Conservation (phyloP, 2,113 vertebrate species). For the Hyperopisus bebe region DNA sequence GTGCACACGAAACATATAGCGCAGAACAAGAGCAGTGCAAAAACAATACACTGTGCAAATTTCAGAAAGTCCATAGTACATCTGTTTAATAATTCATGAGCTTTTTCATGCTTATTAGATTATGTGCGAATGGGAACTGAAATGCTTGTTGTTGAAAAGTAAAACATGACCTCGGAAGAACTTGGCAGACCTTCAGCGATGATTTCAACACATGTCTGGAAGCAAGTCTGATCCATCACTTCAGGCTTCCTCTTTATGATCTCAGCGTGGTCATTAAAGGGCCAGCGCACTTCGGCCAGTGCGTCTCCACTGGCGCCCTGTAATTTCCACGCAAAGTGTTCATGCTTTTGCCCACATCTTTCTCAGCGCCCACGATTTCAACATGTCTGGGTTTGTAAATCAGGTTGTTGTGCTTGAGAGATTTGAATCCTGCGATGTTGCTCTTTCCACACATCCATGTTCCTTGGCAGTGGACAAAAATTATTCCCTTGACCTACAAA, state of each 20-base stretch:
- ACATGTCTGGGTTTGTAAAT: not conserved
- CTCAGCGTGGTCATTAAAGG: not conserved
- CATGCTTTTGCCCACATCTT: not conserved
- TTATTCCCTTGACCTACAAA: not conserved
- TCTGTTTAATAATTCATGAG: not conserved
- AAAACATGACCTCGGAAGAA: not conserved
- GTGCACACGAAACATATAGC: not conserved
- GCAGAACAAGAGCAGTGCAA: not conserved
- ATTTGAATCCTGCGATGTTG: not conserved
- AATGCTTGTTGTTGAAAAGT: not conserved
- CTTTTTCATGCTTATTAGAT: not conserved
- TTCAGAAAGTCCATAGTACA: not conserved
- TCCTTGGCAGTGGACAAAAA: not conserved
- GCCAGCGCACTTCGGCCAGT: not conserved
- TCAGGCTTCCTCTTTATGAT: not conserved
- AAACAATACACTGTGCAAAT: not conserved
- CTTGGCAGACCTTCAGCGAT: slow-evolving; percentile 1
- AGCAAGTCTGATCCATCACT: not conserved
- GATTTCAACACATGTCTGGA: not conserved
- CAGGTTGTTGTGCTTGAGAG: not conserved
- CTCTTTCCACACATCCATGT: not conserved
- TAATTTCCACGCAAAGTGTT: not conserved
- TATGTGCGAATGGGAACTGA: not conserved
- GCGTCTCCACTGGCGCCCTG: not conserved
- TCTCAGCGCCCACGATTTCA: not conserved